Conservation (phyloP, 2,888 invertebrate genomes). For the Cyclophora punctaria region DNA sequence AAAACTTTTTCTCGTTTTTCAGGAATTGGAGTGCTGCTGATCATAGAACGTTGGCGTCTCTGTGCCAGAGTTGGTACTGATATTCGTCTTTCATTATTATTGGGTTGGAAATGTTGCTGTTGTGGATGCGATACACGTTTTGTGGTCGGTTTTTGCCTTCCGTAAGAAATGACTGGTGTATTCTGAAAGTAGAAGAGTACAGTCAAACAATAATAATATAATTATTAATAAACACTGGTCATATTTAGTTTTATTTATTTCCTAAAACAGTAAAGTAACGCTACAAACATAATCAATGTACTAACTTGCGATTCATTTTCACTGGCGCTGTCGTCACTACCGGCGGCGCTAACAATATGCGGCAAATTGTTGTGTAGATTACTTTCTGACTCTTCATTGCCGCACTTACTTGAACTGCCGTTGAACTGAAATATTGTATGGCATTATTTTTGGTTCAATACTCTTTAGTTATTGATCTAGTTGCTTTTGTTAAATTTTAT, state of each 20-base stretch:
- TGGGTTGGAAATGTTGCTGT: slow-evolving; percentile 4
- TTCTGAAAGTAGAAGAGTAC: no score
- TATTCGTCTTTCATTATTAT: neutral
- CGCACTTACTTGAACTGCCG: no score
- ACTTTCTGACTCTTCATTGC: no score
- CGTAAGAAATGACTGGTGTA: no score
- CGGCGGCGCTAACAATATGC: slow-evolving; percentile 13
- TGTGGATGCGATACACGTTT: slow-evolving; percentile 1
- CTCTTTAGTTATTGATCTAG: no score
- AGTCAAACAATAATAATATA: no score
- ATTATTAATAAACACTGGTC: neutral
- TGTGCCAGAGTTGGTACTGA: slow-evolving; percentile 8
- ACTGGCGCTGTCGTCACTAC: slow-evolving; percentile 23
- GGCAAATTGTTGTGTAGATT: no score
- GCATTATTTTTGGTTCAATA: no score
- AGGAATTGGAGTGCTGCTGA: slow-evolving; percentile 39
- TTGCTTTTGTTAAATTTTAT: no score
- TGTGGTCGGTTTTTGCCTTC: no score
- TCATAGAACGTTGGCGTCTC: slow-evolving; percentile 22
- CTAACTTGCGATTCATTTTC: slow-evolving; percentile 31
- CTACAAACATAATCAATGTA: neutral
- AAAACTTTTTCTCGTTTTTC: slow-evolving; percentile 12
- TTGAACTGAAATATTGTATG: no score
- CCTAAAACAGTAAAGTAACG: slow-evolving; percentile 1
- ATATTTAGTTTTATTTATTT: slow-evolving; percentile 3